Evolutionary conservation across 1,140 invertebrate genomes (phyloP).

Genomic region (Cecropterus lyciades): DNA sequence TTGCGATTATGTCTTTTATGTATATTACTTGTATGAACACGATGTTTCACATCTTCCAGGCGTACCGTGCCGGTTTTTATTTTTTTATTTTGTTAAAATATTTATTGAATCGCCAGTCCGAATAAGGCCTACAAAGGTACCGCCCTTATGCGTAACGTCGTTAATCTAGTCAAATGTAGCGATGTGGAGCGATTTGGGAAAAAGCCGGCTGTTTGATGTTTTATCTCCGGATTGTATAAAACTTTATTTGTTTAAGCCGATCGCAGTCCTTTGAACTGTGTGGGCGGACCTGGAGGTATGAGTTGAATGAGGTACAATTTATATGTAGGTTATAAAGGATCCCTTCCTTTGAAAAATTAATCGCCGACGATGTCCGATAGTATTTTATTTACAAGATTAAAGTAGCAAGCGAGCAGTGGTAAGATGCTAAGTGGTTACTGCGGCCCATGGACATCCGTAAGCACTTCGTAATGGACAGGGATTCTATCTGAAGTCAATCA

Average conservation of each 20-base stretch:
- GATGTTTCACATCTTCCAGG: no score
- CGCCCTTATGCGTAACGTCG: slow-evolving; percentile 52
- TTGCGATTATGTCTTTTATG: no score
- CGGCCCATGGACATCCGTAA: no score
- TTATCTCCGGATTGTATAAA: slow-evolving; percentile 57
- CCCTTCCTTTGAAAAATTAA: no score
- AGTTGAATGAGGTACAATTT: background rate
- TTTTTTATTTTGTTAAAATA: background rate
- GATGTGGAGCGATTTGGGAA: slow-evolving; percentile 43
- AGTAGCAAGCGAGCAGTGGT: no score
- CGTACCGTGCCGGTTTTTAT: no score
- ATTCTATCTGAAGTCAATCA: no score
- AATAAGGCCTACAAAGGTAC: slow-evolving; percentile 43
- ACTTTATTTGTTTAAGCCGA: slow-evolving; percentile 65
- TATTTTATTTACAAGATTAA: no score
- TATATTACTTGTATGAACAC: no score
- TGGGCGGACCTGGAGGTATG: slow-evolving; percentile 11
- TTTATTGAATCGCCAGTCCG: slow-evolving; percentile 37
- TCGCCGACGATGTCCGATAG: no score
- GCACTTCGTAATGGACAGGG: no score
- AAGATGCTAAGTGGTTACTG: no score
- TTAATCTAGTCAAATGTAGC: slow-evolving; percentile 71
- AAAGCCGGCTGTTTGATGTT: slow-evolving; percentile 61
- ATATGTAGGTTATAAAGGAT: background rate
- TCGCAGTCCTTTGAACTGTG: slow-evolving; percentile 35